Evolutionary conservation across 2,888 invertebrate genomes (phyloP), one percentile per base, ranked within the genome.

Genomic region (Myopa tessellatipennis): DNA sequence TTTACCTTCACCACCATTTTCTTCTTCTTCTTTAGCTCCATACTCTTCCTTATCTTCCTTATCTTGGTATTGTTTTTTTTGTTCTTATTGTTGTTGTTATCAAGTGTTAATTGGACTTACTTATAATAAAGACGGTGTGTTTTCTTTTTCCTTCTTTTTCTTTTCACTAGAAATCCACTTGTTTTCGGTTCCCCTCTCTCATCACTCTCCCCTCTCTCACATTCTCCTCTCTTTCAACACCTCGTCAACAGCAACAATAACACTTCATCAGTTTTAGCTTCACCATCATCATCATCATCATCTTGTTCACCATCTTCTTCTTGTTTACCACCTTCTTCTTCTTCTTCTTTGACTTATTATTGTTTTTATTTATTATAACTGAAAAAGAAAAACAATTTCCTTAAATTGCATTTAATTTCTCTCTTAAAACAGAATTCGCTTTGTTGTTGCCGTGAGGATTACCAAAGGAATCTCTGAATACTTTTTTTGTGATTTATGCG

Each of bases 51-150:
- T 26, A 26, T 26, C 26, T 26, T 26, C 26, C 26, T 26, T 26
- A 67, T 36, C n/a, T 58, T 58, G 58, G 3, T 50, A 2, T 69
- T 69, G 14, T 45, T 58, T 70, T 55, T n/a, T 52, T 26, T 55
- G 16, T 8, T 45, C 3, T 4, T 70, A 2, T n/a, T n/a, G 5
- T 58, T 5, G 16, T n/a, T 58, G 14, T n/a, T n/a, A 12, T 14
- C 50, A 61, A 76, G 75, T 76, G 69, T 61, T 76, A 70, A 76
- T 74, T 74, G 74, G 74, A 67, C 65, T 65, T 50, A 26, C 63
- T 6, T 36, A 38, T 38, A 16, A 14, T n/a, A 12, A 6, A 12
- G 4, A 18, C 58, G 58, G 14, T 58, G 58, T n/a, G 18, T 58
- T n/a, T n/a, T n/a, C n/a, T 58, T 58, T 58, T n/a, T 58, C 3